Evolutionary conservation across 2,113 vertebrate genomes (phyloP).

Genomic region (Urocitellus parryii): DNA sequence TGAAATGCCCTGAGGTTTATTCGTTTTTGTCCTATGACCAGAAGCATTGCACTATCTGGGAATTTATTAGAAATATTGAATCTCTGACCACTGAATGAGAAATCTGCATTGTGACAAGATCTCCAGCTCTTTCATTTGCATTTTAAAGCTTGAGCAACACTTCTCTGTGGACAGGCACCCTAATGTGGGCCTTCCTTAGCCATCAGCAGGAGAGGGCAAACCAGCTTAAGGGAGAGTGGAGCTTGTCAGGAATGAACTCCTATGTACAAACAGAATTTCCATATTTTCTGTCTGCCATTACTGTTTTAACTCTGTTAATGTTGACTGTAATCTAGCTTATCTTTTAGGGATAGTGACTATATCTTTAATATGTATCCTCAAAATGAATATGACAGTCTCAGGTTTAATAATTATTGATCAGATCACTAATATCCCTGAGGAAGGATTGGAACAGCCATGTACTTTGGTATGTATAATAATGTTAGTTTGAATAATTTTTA

Average conservation of each 20-base stretch:
- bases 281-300: background rate
- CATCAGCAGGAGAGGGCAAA: background rate
- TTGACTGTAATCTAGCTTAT: constrained; percentile 1
- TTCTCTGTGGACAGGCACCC: background rate
- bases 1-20: background rate
- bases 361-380: constrained; percentile 3
- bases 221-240: background rate
- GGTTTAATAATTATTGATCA: background rate
- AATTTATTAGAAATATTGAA: background rate
- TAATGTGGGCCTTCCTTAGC: background rate
- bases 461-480: constrained; percentile 10
- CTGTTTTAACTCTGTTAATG: background rate
- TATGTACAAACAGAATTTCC: background rate
- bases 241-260: background rate
- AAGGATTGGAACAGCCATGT: background rate
- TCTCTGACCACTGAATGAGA: background rate
- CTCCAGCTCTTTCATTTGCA: background rate
- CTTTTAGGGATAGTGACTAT: background rate
- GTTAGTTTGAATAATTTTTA: constrained; percentile 52
- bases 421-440: background rate
- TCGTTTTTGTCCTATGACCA: background rate
- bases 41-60: background rate
- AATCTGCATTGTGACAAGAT: background rate
- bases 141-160: background rate
- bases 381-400: background rate